Evolutionary conservation across 2,797 vertebrate species (phyloP).

Genomic region (Sebastes itinus): DNA sequence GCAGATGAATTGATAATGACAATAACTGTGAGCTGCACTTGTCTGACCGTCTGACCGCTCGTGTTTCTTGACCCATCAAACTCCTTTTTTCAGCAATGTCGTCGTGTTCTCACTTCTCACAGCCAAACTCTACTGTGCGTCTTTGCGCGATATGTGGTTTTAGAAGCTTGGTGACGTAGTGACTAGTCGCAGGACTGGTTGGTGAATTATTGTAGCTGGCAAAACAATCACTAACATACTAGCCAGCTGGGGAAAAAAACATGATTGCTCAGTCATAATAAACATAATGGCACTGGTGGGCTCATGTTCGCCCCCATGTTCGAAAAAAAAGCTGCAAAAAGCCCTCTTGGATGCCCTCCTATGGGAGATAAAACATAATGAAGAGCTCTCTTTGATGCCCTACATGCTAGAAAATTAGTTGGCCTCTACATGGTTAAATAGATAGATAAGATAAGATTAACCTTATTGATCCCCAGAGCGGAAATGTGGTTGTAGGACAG

Average conservation of each 20-base stretch:
- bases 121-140: background rate
- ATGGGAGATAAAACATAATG: too few relatives aligned
- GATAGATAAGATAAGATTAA: background rate
- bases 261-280: background rate
- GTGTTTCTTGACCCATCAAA: background rate
- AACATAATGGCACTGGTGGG: background rate
- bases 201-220: background rate
- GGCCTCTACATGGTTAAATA: background rate
- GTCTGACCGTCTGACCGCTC: background rate
- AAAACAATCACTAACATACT: background rate
- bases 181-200: too few relatives aligned
- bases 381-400: background rate
- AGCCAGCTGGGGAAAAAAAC: background rate
- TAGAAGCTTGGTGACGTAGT: background rate
- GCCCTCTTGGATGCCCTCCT: too few relatives aligned
- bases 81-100: background rate
- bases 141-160: background rate
- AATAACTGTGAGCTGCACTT: background rate
- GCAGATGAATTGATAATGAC: background rate
- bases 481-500: background rate
- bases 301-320: background rate
- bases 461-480: background rate
- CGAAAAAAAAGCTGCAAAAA: background rate
- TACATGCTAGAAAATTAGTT: background rate
- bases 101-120: background rate